phyloP scores from a whole-genome alignment of 2,888 invertebrate species.

The Neoaliturus tenellus region DNA sequence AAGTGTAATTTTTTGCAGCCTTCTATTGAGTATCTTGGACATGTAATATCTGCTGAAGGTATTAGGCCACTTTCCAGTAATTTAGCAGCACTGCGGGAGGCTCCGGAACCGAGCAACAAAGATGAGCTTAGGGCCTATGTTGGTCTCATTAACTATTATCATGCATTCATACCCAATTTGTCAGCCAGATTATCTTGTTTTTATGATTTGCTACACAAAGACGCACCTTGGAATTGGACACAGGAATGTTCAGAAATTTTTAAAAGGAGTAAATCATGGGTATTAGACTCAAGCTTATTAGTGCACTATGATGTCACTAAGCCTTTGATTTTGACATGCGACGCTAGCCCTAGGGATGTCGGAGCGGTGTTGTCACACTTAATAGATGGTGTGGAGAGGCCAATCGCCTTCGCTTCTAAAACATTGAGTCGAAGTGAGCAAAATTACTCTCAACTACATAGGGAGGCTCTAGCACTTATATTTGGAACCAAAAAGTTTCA shows the following conservation, averaged over 20 bases:
- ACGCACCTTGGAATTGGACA: constrained; percentile 37
- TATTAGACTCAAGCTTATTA: constrained; percentile 39
- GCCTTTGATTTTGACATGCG: constrained; percentile 54
- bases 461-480: neutral
- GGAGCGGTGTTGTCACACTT: constrained; percentile 58
- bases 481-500: constrained; percentile 35
- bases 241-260: constrained; percentile 15
- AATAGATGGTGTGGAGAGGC: constrained; percentile 29
- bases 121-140: constrained; percentile 56
- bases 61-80: constrained; percentile 47
- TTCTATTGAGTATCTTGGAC: constrained; percentile 65
- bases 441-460: constrained; percentile 52
- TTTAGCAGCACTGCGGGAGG: constrained; percentile 40
- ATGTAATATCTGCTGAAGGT: constrained; percentile 50
- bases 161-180: constrained; percentile 43
- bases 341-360: constrained; percentile 59
- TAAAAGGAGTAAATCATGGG: neutral
- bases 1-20: constrained; percentile 65
- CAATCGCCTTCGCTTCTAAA: constrained; percentile 7
- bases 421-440: constrained; percentile 22
- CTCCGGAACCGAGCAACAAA: constrained; percentile 44
- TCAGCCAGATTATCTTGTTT: neutral
- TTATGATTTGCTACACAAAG: constrained; percentile 39
- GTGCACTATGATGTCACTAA: constrained; percentile 56
- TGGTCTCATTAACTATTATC: constrained; percentile 29